Evolutionary conservation across 2,113 vertebrate species (phyloP).

Genomic region (Megaleporinus macrocephalus): DNA sequence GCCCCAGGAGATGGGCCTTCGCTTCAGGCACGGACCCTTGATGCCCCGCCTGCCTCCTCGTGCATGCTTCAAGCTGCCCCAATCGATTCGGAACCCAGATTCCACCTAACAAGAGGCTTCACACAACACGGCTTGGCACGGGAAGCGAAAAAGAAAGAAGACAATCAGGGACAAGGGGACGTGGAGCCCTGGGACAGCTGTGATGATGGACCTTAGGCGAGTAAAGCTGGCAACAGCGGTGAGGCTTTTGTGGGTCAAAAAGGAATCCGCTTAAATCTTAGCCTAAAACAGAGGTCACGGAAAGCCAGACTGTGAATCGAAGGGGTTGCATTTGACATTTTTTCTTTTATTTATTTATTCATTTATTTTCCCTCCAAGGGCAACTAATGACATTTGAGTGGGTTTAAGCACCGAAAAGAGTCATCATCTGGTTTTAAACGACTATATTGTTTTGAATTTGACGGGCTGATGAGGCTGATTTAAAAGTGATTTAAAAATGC

Average conservation of each 20-base stretch:
- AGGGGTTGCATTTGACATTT: no score
- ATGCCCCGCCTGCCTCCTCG: not conserved
- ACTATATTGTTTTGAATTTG: no score
- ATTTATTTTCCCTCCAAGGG: no score
- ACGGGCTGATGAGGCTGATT: no score
- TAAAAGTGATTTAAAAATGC: no score
- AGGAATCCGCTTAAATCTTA: not conserved
- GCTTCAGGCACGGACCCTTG: conserved; percentile 7
- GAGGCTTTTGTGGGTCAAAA: not conserved
- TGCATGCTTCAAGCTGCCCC: not conserved
- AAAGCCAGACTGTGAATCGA: no score
- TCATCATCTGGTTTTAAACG: no score
- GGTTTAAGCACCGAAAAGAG: no score
- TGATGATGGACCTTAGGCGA: not conserved
- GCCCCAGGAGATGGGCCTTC: conserved; percentile 22
- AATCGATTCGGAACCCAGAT: conserved; percentile 34
- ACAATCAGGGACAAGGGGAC: not conserved
- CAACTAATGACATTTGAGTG: no score
- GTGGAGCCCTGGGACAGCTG: conserved; percentile 9
- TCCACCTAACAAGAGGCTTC: conserved; percentile 35
- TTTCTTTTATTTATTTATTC: no score
- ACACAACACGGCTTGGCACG: conserved; percentile 9
- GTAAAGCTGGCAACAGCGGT: not conserved
- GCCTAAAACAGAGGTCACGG: no score
- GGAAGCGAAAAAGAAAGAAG: not conserved